Conservation (phyloP, 92 coral and sea anemone genomes). For the Zoanthus solanderi region DNA sequence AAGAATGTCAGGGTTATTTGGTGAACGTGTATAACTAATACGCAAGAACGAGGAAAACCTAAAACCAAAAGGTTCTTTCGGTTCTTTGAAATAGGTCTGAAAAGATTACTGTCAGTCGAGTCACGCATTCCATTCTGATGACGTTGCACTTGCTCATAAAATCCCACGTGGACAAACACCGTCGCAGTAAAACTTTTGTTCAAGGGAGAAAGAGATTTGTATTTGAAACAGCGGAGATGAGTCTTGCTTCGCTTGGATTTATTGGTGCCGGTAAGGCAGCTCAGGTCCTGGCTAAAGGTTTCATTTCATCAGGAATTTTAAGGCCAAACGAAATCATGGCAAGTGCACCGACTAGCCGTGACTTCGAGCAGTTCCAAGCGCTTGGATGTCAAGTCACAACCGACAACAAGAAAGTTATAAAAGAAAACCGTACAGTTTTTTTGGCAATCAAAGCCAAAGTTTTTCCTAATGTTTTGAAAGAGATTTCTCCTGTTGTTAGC, state of each 20-base stretch:
- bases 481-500: conserved; percentile 89
- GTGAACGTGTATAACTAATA: no score
- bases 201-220: background rate
- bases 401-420: conserved; percentile 88
- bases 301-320: conserved; percentile 88
- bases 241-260: conserved; percentile 87
- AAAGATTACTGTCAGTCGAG: no score
- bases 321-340: conserved; percentile 89
- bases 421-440: conserved; percentile 81
- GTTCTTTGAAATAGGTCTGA: no score
- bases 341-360: conserved; percentile 91
- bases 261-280: conserved; percentile 99
- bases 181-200: background rate
- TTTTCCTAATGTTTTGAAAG: conserved; percentile 88
- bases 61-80: no score
- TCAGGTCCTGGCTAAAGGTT: conserved; percentile 89
- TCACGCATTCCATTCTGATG: no score
- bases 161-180: conserved; percentile 39
- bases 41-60: no score
- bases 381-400: conserved; percentile 91
- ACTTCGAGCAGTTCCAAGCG: conserved; percentile 74
- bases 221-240: conserved; percentile 60
- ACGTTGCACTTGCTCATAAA: no score
- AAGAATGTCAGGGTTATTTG: no score
- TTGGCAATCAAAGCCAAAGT: conserved; percentile 91